These are phyloP conservation scores for Nemotelus nigrinus DNA, from an alignment of 2,888 invertebrate species.

Conservation along the genomic window DNA sequence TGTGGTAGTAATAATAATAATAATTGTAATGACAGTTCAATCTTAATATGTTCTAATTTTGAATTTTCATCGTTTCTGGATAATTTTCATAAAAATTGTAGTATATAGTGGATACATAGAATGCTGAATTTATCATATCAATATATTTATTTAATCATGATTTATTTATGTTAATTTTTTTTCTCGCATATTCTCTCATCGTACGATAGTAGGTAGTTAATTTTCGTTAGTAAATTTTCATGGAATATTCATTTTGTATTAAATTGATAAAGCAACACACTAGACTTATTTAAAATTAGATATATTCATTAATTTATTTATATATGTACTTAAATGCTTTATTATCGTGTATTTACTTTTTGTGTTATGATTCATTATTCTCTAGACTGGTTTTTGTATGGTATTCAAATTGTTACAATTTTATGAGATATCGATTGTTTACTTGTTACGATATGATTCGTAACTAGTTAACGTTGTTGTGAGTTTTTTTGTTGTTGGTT, in stretches of 20 bases:
- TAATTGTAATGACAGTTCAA: background rate
- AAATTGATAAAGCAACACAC: slow-evolving; percentile 27
- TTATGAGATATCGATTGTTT: background rate
- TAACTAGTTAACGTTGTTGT: background rate
- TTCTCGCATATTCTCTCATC: too few species aligned
- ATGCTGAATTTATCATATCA: too few species aligned
- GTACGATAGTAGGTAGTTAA: too few species aligned
- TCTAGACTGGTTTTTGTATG: slow-evolving; percentile 1
- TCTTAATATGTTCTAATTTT: slow-evolving; percentile 31
- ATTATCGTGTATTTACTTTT: background rate
- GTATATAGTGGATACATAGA: background rate
- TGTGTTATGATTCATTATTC: background rate
- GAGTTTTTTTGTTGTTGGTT: slow-evolving; percentile 7
- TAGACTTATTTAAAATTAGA: too few species aligned
- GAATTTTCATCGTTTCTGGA: slow-evolving; percentile 1
- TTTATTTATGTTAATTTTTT: too few species aligned
- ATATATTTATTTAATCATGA: too few species aligned
- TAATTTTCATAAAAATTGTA: background rate
- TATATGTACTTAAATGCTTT: background rate
- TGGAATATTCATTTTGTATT: too few species aligned
- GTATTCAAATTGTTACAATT: background rate
- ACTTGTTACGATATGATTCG: background rate
- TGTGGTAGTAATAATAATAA: slow-evolving; percentile 12
- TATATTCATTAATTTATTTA: background rate
- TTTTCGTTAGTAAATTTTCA: too few species aligned